Percentiles rank a stretch among this genome's conserved stretches.
These are phyloP conservation scores for Andinoacara biseriatus DNA, from an alignment of 2,113 vertebrate genomes.

Conservation along the genomic window DNA sequence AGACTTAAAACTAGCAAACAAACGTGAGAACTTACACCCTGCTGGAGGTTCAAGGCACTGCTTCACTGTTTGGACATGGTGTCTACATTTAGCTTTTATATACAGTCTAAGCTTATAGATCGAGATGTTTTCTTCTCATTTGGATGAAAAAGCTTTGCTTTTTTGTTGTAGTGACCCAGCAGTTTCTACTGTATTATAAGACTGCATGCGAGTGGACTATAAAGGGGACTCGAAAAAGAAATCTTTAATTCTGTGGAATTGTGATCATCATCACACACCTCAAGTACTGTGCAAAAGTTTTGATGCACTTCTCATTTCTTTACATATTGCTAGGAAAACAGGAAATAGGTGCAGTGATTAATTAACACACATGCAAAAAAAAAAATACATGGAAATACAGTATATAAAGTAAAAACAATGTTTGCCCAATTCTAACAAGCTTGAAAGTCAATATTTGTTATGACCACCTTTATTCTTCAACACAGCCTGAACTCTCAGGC, in stretches of 20 bases:
- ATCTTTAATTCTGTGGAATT: constrained; percentile 8
- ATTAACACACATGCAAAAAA: constrained; percentile 1
- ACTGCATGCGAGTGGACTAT: constrained; percentile 4
- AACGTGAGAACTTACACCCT: neutral
- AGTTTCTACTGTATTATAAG: constrained; percentile 1
- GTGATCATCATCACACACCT: neutral
- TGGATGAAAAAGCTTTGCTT: constrained; percentile 30
- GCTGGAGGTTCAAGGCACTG: neutral
- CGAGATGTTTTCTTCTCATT: constrained; percentile 16
- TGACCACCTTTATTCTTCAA: neutral
- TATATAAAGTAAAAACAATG: neutral
- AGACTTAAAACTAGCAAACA: neutral
- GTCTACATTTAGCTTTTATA: neutral
- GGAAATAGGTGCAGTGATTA: neutral
- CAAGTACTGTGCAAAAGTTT: neutral
- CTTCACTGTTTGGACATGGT: neutral
- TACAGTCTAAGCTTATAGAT: neutral
- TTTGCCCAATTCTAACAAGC: neutral
- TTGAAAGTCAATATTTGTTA: neutral
- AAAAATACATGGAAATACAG: neutral
- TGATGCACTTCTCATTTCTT: neutral
- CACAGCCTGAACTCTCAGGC: no score
- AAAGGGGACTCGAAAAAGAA: neutral
- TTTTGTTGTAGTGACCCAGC: neutral
- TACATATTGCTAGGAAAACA: neutral